These are phyloP conservation scores for Meloidogyne exigua DNA, from an alignment of 1,140 invertebrate species.

Conservation along the genomic window DNA sequence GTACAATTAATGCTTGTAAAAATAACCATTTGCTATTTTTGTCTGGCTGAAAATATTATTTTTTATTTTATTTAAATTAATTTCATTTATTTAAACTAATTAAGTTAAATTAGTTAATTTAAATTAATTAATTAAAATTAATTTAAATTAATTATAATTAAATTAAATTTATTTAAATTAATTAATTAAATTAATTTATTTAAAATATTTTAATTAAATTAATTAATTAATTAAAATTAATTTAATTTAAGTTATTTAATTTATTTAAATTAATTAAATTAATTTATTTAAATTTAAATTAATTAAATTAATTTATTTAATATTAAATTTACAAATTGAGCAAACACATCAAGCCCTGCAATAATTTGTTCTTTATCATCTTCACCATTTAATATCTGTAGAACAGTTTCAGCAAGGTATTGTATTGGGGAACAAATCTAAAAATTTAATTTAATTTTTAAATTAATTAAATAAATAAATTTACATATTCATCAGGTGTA, in stretches of 20 bases:
- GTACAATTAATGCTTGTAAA: constrained; percentile 22
- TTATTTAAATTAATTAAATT: no score
- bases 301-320: background rate
- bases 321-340: constrained; percentile 7
- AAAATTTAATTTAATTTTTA: background rate
- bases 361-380: background rate
- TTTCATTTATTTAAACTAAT: no score
- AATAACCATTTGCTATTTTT: constrained; percentile 19
- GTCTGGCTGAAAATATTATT: constrained; percentile 10
- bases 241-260: no score
- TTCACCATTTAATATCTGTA: constrained; percentile 7
- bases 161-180: no score
- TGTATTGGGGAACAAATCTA: constrained; percentile 27
- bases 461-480: background rate
- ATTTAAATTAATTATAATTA: no score
- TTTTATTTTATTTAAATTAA: background rate
- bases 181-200: no score
- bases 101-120: no score
- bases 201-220: no score
- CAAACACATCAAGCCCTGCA: background rate
- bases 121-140: no score
- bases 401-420: constrained; percentile 22
- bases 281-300: no score
- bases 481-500: constrained; percentile 42
- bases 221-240: no score